These are phyloP conservation scores for Grammomys dolichurus DNA, from an alignment of 2,113 vertebrate species.

Conservation along the genomic window DNA sequence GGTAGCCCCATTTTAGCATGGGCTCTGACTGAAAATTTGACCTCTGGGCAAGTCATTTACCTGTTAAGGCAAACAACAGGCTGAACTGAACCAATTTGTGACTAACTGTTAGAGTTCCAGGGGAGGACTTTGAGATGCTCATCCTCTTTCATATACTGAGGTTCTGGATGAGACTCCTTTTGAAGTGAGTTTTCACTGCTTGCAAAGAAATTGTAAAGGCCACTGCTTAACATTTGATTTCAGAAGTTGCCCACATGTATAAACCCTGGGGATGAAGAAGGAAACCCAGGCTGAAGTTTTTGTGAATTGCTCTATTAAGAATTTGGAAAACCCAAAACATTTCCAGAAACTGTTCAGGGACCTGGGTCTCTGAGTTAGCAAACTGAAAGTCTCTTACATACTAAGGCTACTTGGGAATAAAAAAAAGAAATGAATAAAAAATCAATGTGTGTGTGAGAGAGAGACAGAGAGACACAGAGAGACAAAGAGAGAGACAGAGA, in stretches of 20 bases:
- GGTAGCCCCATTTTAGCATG: neutral
- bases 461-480: neutral
- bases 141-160: neutral
- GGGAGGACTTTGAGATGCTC: neutral
- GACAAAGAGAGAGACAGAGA: neutral
- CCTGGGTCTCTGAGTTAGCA: neutral
- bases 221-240: neutral
- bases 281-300: constrained; percentile 20
- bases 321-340: neutral
- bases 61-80: neutral
- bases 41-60: neutral
- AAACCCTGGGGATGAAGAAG: neutral
- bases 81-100: neutral
- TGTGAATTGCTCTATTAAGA: neutral
- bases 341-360: neutral
- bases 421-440: neutral
- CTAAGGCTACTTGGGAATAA: neutral
- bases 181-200: constrained; percentile 36
- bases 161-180: neutral
- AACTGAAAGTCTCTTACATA: neutral
- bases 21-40: neutral
- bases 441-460: neutral
- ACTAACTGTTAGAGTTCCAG: neutral
- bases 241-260: constrained; percentile 33
- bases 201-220: constrained; percentile 8